A percentile compares a stretch with the other conserved stretches of the same genome.
These are phyloP conservation scores for Drosophila bipectinata DNA, from an alignment of 1,140 invertebrate species.

Conservation along the genomic window DNA sequence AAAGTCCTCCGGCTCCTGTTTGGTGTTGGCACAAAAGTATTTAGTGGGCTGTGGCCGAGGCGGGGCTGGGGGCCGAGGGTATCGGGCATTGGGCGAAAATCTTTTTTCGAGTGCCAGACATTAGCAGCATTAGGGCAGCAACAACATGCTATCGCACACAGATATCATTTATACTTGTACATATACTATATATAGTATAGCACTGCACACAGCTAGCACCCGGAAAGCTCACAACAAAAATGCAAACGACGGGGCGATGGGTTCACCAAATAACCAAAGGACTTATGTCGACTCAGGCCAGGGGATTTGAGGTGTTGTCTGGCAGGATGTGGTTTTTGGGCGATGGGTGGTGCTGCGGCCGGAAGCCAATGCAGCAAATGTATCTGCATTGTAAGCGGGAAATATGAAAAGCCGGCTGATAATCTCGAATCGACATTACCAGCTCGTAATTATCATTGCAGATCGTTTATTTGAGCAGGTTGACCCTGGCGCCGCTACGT, in stretches of 20 bases:
- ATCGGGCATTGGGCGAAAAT: constrained; percentile 53
- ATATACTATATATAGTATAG: constrained; percentile 20
- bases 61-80: background rate
- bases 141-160: constrained; percentile 36
- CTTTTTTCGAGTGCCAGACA: constrained; percentile 79
- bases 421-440: constrained; percentile 33
- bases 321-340: background rate
- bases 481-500: background rate
- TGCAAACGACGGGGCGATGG: constrained; percentile 33
- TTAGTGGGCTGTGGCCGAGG: constrained; percentile 36
- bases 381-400: constrained; percentile 46
- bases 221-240: constrained; percentile 42
- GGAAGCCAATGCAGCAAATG: constrained; percentile 43
- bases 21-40: constrained; percentile 49
- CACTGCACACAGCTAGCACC: constrained; percentile 18
- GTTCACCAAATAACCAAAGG: constrained; percentile 53
- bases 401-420: constrained; percentile 34
- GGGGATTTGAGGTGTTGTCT: constrained; percentile 49
- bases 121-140: constrained; percentile 71
- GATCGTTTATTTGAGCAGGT: constrained; percentile 2
- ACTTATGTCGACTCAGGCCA: constrained; percentile 73
- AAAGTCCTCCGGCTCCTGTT: constrained; percentile 8
- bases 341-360: background rate
- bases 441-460: constrained; percentile 31
- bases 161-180: constrained; percentile 42